Evolutionary conservation across 2,888 invertebrate species (phyloP).

Genomic region (Gymnoscelis rufifasciata): DNA sequence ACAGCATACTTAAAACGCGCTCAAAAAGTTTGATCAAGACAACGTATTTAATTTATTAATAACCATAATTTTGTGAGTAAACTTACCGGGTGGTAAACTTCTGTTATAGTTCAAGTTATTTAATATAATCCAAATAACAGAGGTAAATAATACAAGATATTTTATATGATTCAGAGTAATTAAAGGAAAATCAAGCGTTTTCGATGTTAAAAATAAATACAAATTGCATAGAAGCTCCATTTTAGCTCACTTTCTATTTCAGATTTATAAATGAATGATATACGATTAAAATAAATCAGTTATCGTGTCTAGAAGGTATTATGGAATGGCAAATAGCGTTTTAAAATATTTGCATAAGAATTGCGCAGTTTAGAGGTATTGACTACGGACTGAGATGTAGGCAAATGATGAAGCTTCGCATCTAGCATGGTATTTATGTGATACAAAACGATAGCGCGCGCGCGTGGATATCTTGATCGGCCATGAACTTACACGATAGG

Average conservation of each 20-base stretch:
- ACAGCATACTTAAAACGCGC: too few species aligned
- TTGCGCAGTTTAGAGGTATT: conserved; percentile 7
- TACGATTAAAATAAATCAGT: too few species aligned
- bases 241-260: too few species aligned
- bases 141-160: conserved; percentile 7
- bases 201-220: conserved; percentile 2
- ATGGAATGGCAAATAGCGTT: too few species aligned
- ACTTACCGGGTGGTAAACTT: conserved; percentile 37
- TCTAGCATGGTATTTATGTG: conserved; percentile 22
- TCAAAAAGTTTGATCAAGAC: too few species aligned
- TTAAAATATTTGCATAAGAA: not conserved
- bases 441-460: conserved; percentile 8
- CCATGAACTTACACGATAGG: conserved; percentile 8
- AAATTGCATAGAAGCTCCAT: conserved; percentile 7
- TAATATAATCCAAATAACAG: conserved; percentile 17
- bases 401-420: conserved; percentile 4
- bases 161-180: conserved; percentile 10
- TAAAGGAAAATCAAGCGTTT: not conserved
- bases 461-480: conserved; percentile 7
- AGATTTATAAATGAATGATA: too few species aligned
- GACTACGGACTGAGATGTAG: conserved; percentile 16
- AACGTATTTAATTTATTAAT: not conserved
- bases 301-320: too few species aligned
- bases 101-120: conserved; percentile 23
- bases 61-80: not conserved